Base-by-base conservation (phyloP, 2,113 vertebrate species). In the Lepisosteus oculatus region DNA sequence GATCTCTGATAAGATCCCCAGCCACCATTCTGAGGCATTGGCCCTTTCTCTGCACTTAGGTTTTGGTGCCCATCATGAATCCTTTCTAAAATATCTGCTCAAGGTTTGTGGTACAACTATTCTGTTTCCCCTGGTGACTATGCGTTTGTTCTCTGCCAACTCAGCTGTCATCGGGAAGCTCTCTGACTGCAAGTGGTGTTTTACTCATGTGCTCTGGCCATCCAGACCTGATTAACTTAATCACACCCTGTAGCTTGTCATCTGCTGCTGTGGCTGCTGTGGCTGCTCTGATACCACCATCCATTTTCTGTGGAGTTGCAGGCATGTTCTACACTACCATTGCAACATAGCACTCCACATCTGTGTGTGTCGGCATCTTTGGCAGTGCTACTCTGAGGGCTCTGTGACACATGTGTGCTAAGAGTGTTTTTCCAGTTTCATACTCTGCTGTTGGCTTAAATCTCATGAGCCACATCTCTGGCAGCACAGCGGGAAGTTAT, bases 11-110 rank as follows among this genome's bases (percentile, higher is more conserved):
- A 66, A 59, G 54, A 75, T 66, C 7, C 47, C 65, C 11, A 65
- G 71, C 67, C 62, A 68, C 71, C 72, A 79, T 6, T 71, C 71
- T n/a, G 63, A 76, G 3, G 51, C 43, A 41, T 71, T 63, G 1
- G 43, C 74, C 3, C 56, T 59, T 15, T 73, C 68, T 29, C 47
- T 29, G 44, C 62, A 72, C 13, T 69, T 6, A 68, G 43, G 3
- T 59, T 68, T 69, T 68, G 54, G 42, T 76, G 67, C 43, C n/a
- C 74, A 57, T 64, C 59, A 43, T 67, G 59, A 14, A 79, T 64
- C 7, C 6, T 51, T 8, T 68, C 59, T 13, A 76, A 54, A 9
- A 73, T 76, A 63, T 8, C 7, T 3, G 44, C 64, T 71, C 42
- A 72, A 8, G n/a, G 12, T 3, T 8, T 43, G 3, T 29, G 61